phyloP scores from a whole-genome alignment of 2,797 vertebrate genomes.

The Alectoris magna region DNA sequence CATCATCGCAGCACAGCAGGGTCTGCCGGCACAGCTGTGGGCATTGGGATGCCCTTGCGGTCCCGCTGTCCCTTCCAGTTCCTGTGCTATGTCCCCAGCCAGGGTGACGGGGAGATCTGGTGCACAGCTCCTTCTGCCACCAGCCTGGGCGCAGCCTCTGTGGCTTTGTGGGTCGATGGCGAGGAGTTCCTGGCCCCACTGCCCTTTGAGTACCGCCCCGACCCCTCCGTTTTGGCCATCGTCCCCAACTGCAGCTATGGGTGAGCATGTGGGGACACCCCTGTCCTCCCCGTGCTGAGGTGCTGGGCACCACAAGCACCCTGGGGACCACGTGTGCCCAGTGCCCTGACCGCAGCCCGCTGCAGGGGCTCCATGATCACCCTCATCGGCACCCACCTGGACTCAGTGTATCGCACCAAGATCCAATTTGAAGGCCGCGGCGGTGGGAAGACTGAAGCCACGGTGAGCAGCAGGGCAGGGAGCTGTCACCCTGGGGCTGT shows the following conservation, averaged over 20 bases:
- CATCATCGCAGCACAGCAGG: fast-evolving
- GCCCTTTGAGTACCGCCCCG: slow-evolving; percentile 88
- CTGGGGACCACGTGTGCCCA: not conserved
- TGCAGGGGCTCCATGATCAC: slow-evolving; percentile 87
- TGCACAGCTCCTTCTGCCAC: slow-evolving; percentile 55
- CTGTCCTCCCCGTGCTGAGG: fast-evolving
- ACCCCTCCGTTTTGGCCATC: slow-evolving; percentile 83
- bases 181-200: slow-evolving; percentile 80
- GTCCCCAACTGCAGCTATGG: slow-evolving; percentile 87
- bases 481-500: fast-evolving
- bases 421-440: slow-evolving; percentile 79
- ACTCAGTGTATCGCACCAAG: slow-evolving; percentile 85
- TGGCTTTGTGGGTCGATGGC: slow-evolving; percentile 85
- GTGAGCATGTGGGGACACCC: slow-evolving; percentile 67
- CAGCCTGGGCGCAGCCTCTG: slow-evolving; percentile 3
- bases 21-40: fast-evolving
- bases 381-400: slow-evolving; percentile 88
- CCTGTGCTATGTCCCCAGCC: not conserved
- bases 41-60: fast-evolving
- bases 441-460: not conserved
- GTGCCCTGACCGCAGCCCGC: not conserved
- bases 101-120: not conserved
- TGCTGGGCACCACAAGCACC: too few species aligned
- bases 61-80: not conserved
- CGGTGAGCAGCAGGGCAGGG: slow-evolving; percentile 38